Conservation (phyloP, 2,113 vertebrate genomes). For the Drymodes brunneopygia region DNA sequence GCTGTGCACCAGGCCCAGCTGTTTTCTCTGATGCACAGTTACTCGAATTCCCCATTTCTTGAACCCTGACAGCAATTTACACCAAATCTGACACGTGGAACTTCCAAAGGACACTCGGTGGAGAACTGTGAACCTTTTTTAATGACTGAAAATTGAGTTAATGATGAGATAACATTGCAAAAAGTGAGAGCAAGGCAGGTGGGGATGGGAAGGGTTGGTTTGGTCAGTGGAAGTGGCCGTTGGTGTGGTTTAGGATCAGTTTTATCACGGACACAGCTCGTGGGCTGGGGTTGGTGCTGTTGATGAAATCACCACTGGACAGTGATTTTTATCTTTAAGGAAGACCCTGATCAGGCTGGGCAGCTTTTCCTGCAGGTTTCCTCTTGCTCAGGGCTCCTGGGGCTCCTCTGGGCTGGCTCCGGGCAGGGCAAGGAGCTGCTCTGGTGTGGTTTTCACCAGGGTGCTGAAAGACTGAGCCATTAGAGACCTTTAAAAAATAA, state of each 20-base stretch:
- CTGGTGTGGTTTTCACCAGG: neutral
- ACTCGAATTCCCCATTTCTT: accelerated
- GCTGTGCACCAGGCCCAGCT: accelerated
- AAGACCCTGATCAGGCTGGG: accelerated
- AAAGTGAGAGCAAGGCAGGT: neutral
- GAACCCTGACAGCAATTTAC: neutral
- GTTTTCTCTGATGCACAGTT: neutral
- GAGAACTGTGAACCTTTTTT: neutral
- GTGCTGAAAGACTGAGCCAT: neutral
- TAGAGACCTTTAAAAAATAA: neutral
- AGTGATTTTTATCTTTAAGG: neutral
- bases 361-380: too few species aligned
- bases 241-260: neutral
- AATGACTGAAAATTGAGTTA: neutral
- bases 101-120: neutral
- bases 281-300: neutral
- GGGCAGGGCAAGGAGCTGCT: neutral
- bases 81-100: neutral
- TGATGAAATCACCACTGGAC: neutral
- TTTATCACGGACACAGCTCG: accelerated
- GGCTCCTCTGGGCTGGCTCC: neutral
- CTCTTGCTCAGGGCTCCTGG: accelerated
- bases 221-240: neutral
- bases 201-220: neutral
- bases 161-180: neutral